A percentile compares a stretch with the other conserved stretches of the same genome.
phyloP scores from a whole-genome alignment of 1,140 invertebrate species.

The Hesperophylax magnus region DNA sequence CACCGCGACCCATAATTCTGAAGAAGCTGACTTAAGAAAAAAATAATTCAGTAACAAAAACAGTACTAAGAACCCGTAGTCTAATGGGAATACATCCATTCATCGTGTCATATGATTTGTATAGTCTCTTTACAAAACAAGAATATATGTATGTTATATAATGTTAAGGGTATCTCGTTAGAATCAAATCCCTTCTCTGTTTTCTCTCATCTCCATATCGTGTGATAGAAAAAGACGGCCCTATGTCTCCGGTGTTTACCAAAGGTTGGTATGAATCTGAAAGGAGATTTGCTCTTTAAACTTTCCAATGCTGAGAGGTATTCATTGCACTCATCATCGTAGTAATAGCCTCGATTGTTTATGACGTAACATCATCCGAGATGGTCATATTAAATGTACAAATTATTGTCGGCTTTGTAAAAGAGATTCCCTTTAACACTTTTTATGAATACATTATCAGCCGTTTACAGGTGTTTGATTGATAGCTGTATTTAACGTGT shows the following conservation, averaged over 20 bases:
- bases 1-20: too few relatives aligned
- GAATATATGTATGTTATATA: slow-evolving; percentile 4
- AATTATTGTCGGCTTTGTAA: slow-evolving; percentile 22
- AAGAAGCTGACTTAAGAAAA: too few relatives aligned
- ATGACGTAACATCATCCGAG: slow-evolving; percentile 36
- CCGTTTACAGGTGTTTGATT: slow-evolving; percentile 19
- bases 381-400: slow-evolving; percentile 24
- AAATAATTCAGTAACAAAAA: too few relatives aligned
- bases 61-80: too few relatives aligned
- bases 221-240: neutral
- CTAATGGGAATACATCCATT: too few relatives aligned
- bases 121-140: neutral
- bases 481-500: slow-evolving; percentile 16
- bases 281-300: slow-evolving; percentile 28
- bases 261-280: slow-evolving; percentile 8
- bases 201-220: neutral
- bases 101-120: too few relatives aligned
- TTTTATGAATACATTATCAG: slow-evolving; percentile 36
- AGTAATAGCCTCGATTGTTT: slow-evolving; percentile 43
- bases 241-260: slow-evolving; percentile 6
- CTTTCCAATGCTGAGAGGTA: slow-evolving; percentile 44
- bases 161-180: neutral
- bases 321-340: slow-evolving; percentile 42
- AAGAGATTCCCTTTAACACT: slow-evolving; percentile 6
- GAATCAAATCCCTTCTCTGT: neutral